Conservation (phyloP, 2,113 vertebrate genomes). For the Chamaetylas fuelleborni region DNA sequence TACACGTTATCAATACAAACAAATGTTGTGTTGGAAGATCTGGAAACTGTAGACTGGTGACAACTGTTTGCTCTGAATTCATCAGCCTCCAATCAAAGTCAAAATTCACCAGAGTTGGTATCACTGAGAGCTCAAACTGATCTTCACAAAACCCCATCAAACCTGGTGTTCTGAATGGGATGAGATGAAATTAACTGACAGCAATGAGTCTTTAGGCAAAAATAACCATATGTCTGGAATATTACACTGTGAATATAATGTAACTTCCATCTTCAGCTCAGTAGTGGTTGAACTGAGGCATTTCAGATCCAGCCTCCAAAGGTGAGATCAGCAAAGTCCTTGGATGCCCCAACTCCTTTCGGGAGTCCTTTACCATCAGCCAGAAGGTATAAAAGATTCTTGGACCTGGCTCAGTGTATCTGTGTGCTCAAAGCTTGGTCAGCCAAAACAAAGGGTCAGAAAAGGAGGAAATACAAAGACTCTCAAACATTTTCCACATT, state of each 20-base stretch:
- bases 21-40: not conserved
- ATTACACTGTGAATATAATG: not conserved
- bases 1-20: not conserved
- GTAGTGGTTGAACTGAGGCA: not conserved
- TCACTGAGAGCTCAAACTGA: not conserved
- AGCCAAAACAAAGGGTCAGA: not conserved
- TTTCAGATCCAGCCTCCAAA: not conserved
- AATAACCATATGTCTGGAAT: not conserved
- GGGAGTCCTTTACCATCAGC: not conserved
- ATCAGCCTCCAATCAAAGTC: not conserved
- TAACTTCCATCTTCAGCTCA: not conserved
- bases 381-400: not conserved
- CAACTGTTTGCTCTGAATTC: not conserved
- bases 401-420: not conserved
- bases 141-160: not conserved
- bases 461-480: not conserved
- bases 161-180: not conserved
- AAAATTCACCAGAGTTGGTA: not conserved
- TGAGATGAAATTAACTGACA: not conserved
- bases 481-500: not conserved
- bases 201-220: not conserved
- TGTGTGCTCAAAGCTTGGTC: not conserved
- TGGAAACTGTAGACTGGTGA: not conserved
- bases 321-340: not conserved
- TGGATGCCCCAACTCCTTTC: not conserved